phyloP scores from a whole-genome alignment of 2,797 vertebrate species.

The Octomys mimax region DNA sequence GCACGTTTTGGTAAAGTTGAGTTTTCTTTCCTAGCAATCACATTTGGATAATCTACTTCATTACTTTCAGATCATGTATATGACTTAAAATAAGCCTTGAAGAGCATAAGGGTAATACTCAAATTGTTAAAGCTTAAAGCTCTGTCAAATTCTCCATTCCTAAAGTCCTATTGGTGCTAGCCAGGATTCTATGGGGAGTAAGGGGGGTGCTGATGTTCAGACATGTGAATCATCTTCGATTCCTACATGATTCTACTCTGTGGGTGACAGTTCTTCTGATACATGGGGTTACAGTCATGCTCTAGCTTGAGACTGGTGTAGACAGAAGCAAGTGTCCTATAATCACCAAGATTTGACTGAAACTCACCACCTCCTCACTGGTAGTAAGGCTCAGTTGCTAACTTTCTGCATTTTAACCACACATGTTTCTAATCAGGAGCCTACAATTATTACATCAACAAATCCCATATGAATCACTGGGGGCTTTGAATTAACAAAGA shows the following conservation, averaged over 20 bases:
- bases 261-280: conserved; percentile 74
- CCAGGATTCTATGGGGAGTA: conserved; percentile 64
- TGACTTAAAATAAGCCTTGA: background rate
- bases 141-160: conserved; percentile 2
- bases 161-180: conserved; percentile 78
- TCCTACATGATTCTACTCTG: conserved; percentile 80
- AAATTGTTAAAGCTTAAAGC: background rate
- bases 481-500: background rate
- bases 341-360: conserved; percentile 57
- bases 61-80: background rate
- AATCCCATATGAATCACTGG: background rate
- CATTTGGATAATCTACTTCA: background rate
- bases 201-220: conserved; percentile 69
- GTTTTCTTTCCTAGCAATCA: background rate
- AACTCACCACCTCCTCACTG: conserved; percentile 26
- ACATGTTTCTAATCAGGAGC: background rate
- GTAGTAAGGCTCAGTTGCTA: background rate
- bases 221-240: conserved; percentile 77
- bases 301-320: conserved; percentile 72
- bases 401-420: background rate
- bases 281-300: conserved; percentile 74
- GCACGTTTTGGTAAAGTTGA: background rate
- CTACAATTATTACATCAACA: background rate
- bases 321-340: conserved; percentile 65
- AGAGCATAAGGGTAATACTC: background rate